Base-by-base conservation (phyloP, 2,113 vertebrate genomes). In the Amazona guildingii region DNA sequence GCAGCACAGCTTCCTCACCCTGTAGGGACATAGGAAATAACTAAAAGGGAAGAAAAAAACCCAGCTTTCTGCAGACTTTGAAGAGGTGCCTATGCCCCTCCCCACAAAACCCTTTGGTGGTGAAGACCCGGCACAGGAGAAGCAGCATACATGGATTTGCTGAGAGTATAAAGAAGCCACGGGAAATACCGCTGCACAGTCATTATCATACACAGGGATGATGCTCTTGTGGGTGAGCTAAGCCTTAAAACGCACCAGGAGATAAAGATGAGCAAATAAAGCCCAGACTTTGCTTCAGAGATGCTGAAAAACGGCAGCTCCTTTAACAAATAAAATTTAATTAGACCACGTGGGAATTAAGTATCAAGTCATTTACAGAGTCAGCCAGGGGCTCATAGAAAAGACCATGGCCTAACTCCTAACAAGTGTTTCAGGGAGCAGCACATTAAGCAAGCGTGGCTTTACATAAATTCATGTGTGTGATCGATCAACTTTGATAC, bases 181-280 rank as follows among this genome's bases (percentile, higher is more conserved):
- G 11, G 35, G 29, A 64, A 70, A 72, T 8, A 13, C 7, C 11
- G 19, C 1, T 0, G 43, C 15, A 19, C 6, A 10, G 33, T 10
- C 2, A 1, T 21, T 29, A 28, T 28, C 19, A 8, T 6, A 12
- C 2, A 5, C 5, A 27, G 48, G 25, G 17, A 39, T 0, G 25
- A 44, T 24, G 49, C 48, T 46, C 3, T 3, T 15, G 37, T 0
- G 4, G 31, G 13, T 1, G 6, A 88, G 24, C n/a, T 9, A 5
- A 89, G 79, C 59, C 86, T 44, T 43, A 13, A 64, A 81, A 39
- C 1, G 12, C 72, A 51, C 80, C 33, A 18, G 57, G n/a, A 94
- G 83, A 27, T 12, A 33, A 37, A 81, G 9, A 54, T 10, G n/a
- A 67, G 39, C 29, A 91, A 90, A 77, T 1, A 59, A 88, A 90